A percentile compares a stretch with the other conserved stretches of the same genome.
Conservation (phyloP, 2,888 invertebrate species). For the Sarcophaga subvicina region DNA sequence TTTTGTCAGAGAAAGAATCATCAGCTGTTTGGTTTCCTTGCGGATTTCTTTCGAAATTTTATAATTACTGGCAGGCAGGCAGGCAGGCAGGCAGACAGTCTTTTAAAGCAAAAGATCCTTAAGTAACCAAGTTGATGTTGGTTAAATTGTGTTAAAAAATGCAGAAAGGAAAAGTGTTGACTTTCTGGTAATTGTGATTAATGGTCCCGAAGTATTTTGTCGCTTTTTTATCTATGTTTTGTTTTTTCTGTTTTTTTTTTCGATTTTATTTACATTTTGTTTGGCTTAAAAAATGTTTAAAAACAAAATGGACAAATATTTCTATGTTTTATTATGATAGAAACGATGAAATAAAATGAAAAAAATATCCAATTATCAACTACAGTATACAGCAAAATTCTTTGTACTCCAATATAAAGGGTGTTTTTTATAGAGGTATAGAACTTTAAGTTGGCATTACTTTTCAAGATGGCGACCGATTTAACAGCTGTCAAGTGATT, state of each 20-base stretch:
- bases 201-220: constrained; percentile 22
- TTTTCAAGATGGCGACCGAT: too few relatives aligned
- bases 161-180: constrained; percentile 38
- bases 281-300: not conserved
- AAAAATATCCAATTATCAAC: too few relatives aligned
- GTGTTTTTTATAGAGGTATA: too few relatives aligned
- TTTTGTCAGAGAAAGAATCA: not conserved
- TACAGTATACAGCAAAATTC: too few relatives aligned
- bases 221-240: not conserved
- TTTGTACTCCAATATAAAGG: too few relatives aligned
- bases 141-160: constrained; percentile 27
- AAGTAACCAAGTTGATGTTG: constrained; percentile 5
- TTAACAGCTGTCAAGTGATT: too few relatives aligned
- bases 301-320: not conserved
- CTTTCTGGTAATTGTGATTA: constrained; percentile 65
- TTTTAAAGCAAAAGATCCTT: not conserved
- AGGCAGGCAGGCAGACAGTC: not conserved
- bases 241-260: not conserved
- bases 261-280: not conserved
- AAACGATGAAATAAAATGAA: not conserved
- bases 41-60: constrained; percentile 12
- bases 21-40: not conserved
- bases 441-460: too few relatives aligned
- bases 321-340: constrained; percentile 13
- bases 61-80: not conserved